Percentiles rank a stretch among this genome's conserved stretches.
These are phyloP conservation scores for Electrophaes corylata DNA, from an alignment of 2,888 invertebrate species.

Conservation along the genomic window DNA sequence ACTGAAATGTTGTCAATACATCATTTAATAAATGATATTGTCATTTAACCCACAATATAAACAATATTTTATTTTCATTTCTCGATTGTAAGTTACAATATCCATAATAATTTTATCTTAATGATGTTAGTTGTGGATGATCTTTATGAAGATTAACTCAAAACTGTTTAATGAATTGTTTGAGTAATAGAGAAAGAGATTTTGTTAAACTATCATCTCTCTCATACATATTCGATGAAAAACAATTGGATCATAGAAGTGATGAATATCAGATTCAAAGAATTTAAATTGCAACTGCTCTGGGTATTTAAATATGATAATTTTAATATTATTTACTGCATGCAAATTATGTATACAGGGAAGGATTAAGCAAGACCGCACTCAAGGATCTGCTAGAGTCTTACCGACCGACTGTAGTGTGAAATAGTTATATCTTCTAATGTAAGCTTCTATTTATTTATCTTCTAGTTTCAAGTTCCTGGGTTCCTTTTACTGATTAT, in stretches of 20 bases:
- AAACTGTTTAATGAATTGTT: too few relatives aligned
- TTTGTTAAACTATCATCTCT: too few relatives aligned
- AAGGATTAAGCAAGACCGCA: neutral
- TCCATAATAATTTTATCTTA: too few relatives aligned
- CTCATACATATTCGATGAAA: constrained; percentile 17
- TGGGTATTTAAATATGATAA: constrained; percentile 41
- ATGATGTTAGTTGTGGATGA: too few relatives aligned
- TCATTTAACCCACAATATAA: too few relatives aligned
- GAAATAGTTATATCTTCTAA: neutral
- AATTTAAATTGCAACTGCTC: constrained; percentile 51
- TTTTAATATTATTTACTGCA: constrained; percentile 62
- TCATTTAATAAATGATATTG: too few relatives aligned
- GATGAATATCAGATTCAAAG: constrained; percentile 51
- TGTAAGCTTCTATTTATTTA: neutral
- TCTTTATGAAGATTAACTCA: too few relatives aligned
- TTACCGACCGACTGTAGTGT: neutral
- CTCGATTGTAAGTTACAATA: too few relatives aligned
- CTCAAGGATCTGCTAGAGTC: neutral
- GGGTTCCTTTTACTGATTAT: too few relatives aligned
- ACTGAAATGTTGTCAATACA: too few relatives aligned
- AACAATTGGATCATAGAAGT: constrained; percentile 52
- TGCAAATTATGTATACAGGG: constrained; percentile 43
- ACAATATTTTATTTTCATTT: too few relatives aligned
- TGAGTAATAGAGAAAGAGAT: too few relatives aligned
- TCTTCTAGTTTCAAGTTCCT: neutral